Evolutionary conservation across 2,888 invertebrate genomes (phyloP).

Genomic region (Thereva nobilitata): DNA sequence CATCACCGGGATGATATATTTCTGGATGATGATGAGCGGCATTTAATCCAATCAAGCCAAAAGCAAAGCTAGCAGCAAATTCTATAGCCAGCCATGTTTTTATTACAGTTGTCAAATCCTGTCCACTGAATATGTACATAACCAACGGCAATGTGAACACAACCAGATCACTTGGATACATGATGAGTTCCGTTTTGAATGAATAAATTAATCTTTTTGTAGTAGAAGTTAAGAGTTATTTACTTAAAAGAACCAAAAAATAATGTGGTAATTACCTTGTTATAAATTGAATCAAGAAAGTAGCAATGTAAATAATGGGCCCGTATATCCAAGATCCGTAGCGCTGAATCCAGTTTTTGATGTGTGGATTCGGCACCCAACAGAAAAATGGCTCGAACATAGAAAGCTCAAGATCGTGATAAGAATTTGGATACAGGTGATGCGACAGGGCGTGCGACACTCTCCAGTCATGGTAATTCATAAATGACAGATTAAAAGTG

Average conservation of each 20-base stretch:
- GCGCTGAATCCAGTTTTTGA: constrained; percentile 61
- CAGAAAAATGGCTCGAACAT: constrained; percentile 69
- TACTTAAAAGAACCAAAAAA: constrained; percentile 1
- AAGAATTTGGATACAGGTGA: constrained; percentile 77
- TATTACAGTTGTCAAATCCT: constrained; percentile 46
- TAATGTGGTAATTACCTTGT: constrained; percentile 49
- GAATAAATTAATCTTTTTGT: constrained; percentile 49
- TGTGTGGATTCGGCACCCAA: constrained; percentile 63
- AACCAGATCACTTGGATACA: constrained; percentile 57
- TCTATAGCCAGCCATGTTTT: constrained; percentile 63
- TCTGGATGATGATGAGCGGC: constrained; percentile 81
- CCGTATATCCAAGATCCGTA: constrained; percentile 62
- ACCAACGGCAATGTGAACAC: constrained; percentile 57
- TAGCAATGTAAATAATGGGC: constrained; percentile 53
- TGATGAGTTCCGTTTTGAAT: constrained; percentile 48
- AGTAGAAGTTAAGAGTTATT: constrained; percentile 14
- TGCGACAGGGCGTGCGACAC: constrained; percentile 78
- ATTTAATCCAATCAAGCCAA: constrained; percentile 68
- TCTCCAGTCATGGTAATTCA: constrained; percentile 70
- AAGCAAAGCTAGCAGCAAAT: constrained; percentile 64
- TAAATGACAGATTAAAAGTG: constrained; percentile 70
- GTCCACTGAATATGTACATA: constrained; percentile 56
- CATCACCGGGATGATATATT: constrained; percentile 79
- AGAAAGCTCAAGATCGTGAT: constrained; percentile 74
- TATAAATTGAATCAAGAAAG: constrained; percentile 49